A percentile compares a stretch with the other conserved stretches of the same genome.
Conservation (phyloP, 1,140 invertebrate species). For the Aphaenogaster ashmeadi region DNA sequence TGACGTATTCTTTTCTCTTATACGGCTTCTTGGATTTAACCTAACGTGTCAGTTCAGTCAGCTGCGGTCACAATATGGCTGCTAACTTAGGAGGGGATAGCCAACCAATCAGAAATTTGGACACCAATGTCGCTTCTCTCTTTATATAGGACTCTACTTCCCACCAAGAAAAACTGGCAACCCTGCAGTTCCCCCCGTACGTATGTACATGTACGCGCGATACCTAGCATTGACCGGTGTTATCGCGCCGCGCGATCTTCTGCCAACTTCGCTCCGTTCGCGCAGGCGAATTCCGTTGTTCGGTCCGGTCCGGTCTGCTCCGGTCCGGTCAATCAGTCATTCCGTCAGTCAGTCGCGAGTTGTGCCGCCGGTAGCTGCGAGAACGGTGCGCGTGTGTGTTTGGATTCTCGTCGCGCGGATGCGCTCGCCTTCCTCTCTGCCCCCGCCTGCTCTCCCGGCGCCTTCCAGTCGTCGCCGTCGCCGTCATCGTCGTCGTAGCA, state of each 20-base stretch:
- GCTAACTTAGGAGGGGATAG: too few relatives aligned
- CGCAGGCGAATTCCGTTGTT: background rate
- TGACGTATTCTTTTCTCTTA: too few relatives aligned
- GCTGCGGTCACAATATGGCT: too few relatives aligned
- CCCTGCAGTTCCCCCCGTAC: too few relatives aligned
- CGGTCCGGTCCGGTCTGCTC: background rate
- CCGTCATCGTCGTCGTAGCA: background rate
- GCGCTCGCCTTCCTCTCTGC: conserved; percentile 6
- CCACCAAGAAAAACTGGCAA: too few relatives aligned
- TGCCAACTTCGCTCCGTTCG: background rate
- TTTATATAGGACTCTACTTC: too few relatives aligned
- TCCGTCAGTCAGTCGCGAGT: conserved; percentile 1
- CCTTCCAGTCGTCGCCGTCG: background rate
- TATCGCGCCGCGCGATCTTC: background rate
- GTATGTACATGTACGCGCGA: too few relatives aligned
- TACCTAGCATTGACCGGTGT: background rate
- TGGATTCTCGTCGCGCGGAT: background rate
- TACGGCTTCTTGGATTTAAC: too few relatives aligned
- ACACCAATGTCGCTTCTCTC: too few relatives aligned
- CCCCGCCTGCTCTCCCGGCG: background rate
- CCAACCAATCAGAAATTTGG: too few relatives aligned
- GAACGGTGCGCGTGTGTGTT: background rate
- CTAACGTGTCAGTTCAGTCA: too few relatives aligned
- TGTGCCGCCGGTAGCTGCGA: background rate
- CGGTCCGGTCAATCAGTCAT: background rate